Evolutionary conservation across 2,113 vertebrate genomes (phyloP), one percentile per base, ranked within the genome.

Genomic region (Laterallus jamaicensis): DNA sequence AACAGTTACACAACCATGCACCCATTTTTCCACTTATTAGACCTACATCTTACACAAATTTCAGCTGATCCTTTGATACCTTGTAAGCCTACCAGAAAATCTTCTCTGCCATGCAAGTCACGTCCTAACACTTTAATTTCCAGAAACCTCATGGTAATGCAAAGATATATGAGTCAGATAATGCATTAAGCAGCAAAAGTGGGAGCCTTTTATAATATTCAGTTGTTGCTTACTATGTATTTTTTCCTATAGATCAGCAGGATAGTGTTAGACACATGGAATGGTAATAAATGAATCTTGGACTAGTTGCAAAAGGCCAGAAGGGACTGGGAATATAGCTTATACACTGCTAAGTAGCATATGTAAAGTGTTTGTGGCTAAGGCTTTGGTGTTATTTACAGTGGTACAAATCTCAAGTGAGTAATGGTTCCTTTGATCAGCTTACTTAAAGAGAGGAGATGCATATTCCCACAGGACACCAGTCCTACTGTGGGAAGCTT

Each of bases 251-350:
- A 69, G 77, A 80, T 87, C 88, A 95, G 81, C 92, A 95, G 70
- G 52, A 86, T 87, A 24, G 40, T 26, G 19, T 73, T 73, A 95
- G 81, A 82, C 50, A 56, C 15, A 26, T 29, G 54, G 42, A 94
- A 93, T 74, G 35, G 67, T 74, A 95, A 91, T 71, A 88, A 94
- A 76, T 91, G 62, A 94, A 64, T 74, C 62, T 88, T 92, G 88
- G 82, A 77, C 52, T 58, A 21, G 7, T 8, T 81, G 69, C 75
- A 92, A 80, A 91, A 92, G 66, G 28, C 62, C 74, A 69, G 66
- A 59, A 88, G 56, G 55, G 60, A 60, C 68, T 49, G 56, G 29
- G 2, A 2, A 50, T 64, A n/a, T 0, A 64, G 63, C n/a, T 84
- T 66, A 58, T 12, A 75, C 13, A 8, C 37, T 84, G 62, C 62